Percentiles rank a stretch among this genome's conserved stretches.
Conservation (phyloP, 2,888 invertebrate species). For the Dynastes tityus region DNA sequence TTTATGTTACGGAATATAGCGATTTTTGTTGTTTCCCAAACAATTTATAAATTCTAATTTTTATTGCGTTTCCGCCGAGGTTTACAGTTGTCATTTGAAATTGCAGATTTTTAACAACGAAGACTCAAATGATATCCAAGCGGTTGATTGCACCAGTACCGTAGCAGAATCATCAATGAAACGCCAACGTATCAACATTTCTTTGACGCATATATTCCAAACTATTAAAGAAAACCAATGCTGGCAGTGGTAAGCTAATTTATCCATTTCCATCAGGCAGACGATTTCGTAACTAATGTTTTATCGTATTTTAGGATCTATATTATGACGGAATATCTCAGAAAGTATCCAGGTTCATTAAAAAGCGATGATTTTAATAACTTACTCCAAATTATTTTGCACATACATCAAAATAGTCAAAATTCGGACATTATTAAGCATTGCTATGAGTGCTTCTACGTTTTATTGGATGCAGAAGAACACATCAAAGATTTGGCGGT, state of each 20-base stretch:
- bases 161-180: conserved; percentile 58
- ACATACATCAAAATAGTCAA: conserved; percentile 64
- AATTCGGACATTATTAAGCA: conserved; percentile 64
- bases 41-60: too few species aligned
- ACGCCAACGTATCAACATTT: conserved; percentile 61
- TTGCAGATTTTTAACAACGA: conserved; percentile 51
- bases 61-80: neutral
- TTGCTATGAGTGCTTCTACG: conserved; percentile 65
- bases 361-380: conserved; percentile 64
- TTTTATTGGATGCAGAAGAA: conserved; percentile 64
- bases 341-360: conserved; percentile 68
- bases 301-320: conserved; percentile 64
- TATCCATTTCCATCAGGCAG: neutral
- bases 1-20: too few species aligned
- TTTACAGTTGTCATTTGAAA: neutral
- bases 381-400: conserved; percentile 68
- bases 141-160: conserved; percentile 30
- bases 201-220: conserved; percentile 62
- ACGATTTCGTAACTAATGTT: neutral
- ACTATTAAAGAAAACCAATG: conserved; percentile 65
- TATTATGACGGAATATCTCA: conserved; percentile 66
- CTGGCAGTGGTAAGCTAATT: conserved; percentile 66
- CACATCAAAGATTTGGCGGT: conserved; percentile 51
- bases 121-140: conserved; percentile 44
- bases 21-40: too few species aligned